Evolutionary conservation across 1,140 invertebrate genomes (phyloP), one percentile per base, ranked within the genome.

Genomic region (Bombus picipes): DNA sequence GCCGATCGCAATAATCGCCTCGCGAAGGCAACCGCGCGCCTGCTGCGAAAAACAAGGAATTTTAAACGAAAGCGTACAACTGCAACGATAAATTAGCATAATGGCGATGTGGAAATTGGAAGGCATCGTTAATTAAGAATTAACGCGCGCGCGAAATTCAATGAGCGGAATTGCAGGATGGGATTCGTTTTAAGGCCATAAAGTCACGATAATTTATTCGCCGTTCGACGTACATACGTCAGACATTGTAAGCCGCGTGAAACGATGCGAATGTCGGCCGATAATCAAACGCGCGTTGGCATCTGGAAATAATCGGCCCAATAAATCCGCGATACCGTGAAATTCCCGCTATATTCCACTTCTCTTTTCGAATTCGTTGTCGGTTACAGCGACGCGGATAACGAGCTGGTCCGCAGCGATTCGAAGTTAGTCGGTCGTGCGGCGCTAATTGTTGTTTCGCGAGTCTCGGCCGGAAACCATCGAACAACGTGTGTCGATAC

Each of bases 321-420:
- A 82, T 82, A 82, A 82, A 82, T 82, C 47, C 32, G 25, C 47
- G 25, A 75, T 41, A 15, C 47, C 57, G 18, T 65, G 71, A 72
- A 41, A 47, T 74, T 62, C 70, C 47, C 5, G 8, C 59, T 39
- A 39, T 28, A 12, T 37, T 47, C 10, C 13, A 1, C 25, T 0
- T 18, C 41, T 10, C 22, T 74, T 43, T 18, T 10, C 34, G n/a
- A 22, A 28, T 9, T 66, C 28, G n/a, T 41, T 37, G 47, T 18
- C 18, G 5, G 22, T 22, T 22, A 15, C 34, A 41, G 34, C 32
- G 2, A n/a, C 28, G 37, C n/a, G 68, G 41, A 22, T 41, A 59
- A 81, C 37, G 34, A 34, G 53, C 37, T 34, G 32, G 13, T 39
- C 39, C 43, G 43, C 37, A 41, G 2, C 43, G 32, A n/a, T 53